phyloP scores from a whole-genome alignment of 2,797 vertebrate species.

The Chaenodraco wilsoni region DNA sequence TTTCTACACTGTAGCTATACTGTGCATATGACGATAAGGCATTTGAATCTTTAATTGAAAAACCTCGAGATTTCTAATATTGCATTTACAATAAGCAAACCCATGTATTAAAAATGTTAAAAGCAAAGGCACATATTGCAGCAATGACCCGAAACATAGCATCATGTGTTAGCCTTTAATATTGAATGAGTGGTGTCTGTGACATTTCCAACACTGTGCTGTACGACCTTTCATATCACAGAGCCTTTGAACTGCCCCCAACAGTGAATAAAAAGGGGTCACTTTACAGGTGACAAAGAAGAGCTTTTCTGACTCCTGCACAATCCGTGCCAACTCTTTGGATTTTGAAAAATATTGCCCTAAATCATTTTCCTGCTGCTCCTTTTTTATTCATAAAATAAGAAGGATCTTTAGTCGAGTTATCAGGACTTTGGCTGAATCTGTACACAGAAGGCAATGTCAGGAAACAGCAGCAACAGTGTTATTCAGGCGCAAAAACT shows the following conservation, averaged over 20 bases:
- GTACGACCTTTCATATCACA: slow-evolving; percentile 80
- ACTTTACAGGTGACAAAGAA: slow-evolving; percentile 51
- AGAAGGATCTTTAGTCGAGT: background rate
- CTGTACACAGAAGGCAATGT: slow-evolving; percentile 65
- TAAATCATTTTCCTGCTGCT: background rate
- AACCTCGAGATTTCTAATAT: too few species aligned
- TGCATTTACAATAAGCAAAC: too few species aligned
- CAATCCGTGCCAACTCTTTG: slow-evolving; percentile 3
- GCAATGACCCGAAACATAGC: slow-evolving; percentile 5
- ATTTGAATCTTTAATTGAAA: too few species aligned
- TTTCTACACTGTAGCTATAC: too few species aligned
- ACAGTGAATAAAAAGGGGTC: slow-evolving; percentile 44
- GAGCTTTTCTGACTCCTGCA: slow-evolving; percentile 21
- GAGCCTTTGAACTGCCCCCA: slow-evolving; percentile 71
- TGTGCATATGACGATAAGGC: too few species aligned
- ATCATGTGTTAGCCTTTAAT: background rate
- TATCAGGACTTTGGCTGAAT: background rate
- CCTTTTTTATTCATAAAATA: background rate
- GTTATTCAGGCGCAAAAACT: slow-evolving; percentile 83
- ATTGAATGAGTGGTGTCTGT: slow-evolving; percentile 56
- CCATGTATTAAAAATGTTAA: background rate
- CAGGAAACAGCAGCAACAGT: slow-evolving; percentile 76
- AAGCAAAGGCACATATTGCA: background rate
- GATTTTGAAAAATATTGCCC: slow-evolving; percentile 19
- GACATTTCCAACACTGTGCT: slow-evolving; percentile 81